phyloP scores from a whole-genome alignment of 1,140 invertebrate species.

The Cherax quadricarinatus region DNA sequence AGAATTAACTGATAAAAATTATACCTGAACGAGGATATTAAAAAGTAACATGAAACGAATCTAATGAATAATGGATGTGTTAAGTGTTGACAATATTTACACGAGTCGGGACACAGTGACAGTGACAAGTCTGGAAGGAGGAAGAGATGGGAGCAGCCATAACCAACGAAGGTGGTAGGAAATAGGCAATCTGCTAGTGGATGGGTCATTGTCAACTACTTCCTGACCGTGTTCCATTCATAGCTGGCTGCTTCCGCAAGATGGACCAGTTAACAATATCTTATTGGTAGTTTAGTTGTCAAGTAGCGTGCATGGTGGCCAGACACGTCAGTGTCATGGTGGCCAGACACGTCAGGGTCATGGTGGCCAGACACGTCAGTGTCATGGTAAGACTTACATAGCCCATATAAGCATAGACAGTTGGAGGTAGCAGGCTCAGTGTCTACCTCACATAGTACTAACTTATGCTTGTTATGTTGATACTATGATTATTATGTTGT shows the following conservation, averaged over 20 bases:
- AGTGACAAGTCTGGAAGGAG: background rate
- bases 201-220: slow-evolving; percentile 37
- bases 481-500: background rate
- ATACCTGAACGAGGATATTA: too few species aligned
- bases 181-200: slow-evolving; percentile 29
- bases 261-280: background rate
- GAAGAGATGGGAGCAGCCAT: background rate
- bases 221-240: slow-evolving; percentile 34
- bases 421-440: background rate
- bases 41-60: too few species aligned
- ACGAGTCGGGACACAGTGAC: background rate
- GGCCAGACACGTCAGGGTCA: background rate
- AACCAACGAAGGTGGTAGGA: slow-evolving; percentile 10
- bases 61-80: too few species aligned
- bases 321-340: too few species aligned
- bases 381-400: background rate
- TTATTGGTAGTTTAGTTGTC: background rate
- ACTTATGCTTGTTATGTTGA: background rate
- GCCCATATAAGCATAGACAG: background rate
- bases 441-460: background rate
- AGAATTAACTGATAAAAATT: too few species aligned
- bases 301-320: background rate
- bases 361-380: background rate
- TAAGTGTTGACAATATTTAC: too few species aligned
- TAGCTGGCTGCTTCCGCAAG: background rate